Evolutionary conservation across 2,797 vertebrate genomes (phyloP), one percentile per base, ranked within the genome.

Genomic region (Crocodylus rhombifer): DNA sequence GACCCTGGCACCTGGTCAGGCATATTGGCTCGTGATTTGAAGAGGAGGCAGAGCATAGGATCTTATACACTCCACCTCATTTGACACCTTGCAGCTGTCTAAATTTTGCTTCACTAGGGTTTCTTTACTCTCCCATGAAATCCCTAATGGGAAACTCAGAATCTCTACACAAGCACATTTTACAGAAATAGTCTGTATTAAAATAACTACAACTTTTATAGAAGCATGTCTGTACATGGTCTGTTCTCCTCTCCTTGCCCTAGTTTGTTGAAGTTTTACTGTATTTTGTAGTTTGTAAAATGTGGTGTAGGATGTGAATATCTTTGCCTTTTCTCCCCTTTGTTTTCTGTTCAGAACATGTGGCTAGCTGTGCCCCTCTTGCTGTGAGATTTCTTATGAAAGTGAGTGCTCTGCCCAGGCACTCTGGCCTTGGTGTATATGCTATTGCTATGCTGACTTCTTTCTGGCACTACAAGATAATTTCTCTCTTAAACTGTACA

Each of bases 321-420:
- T 88, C 18, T 78, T 87, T 96, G 62, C 57, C 86, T 91, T 83
- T 90, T 92, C 62, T 84, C 87, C 89, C 51, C 67, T 84, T 83
- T 86, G 73, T 94, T 93, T 83, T 96, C 97, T 97, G 97, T 98
- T 98, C 97, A 97, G 98, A 97, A 97, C 91, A 57, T 96, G 97
- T 97, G 97, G 97, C 98, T 98, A 98, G 96, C 98, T 97, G 96
- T 97, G 98, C 97, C 98, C 98, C 95, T 97, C 97, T 97, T 97
- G 96, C 42, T 98, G 97, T 97, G 96, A 97, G 97, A 4, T 96
- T 98, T 98, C 98, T 97, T 98, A 98, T 98, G 98, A 98, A 98
- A 98, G 98, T 96, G 95, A 98, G 98, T 98, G 97, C 96, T 97
- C 95, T 98, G 97, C 98, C 97, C 97, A 77, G 77, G 90, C 88